phyloP scores from a whole-genome alignment of 2,797 vertebrate genomes.

The Rhabdophis nuchalis region DNA sequence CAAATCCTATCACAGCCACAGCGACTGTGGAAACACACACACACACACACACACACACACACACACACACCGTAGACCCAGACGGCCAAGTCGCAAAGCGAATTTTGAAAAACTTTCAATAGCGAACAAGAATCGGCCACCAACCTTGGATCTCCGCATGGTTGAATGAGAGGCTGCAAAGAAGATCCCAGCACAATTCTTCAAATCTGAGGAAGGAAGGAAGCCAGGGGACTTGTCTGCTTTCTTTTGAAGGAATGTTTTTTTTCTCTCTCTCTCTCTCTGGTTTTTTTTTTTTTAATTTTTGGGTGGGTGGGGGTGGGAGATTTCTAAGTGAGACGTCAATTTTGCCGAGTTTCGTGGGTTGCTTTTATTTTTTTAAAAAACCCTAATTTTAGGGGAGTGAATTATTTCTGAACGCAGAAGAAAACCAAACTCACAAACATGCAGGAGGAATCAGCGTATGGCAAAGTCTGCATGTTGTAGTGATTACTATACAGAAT shows the following conservation, averaged over 20 bases:
- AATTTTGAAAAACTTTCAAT: fast-evolving
- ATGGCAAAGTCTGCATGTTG: background rate
- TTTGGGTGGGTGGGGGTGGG: background rate
- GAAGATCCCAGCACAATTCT: slow-evolving; percentile 41
- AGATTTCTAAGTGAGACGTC: slow-evolving; percentile 22
- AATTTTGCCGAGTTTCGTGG: slow-evolving; percentile 10
- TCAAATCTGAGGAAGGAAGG: background rate
- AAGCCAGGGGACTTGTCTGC: background rate
- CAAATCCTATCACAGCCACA: background rate
- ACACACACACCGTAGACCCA: background rate
- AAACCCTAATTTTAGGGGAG: background rate
- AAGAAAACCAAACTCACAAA: background rate
- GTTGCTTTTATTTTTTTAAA: background rate
- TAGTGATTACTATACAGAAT: background rate
- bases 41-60: too few relatives aligned
- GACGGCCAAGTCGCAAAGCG: background rate
- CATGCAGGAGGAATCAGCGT: background rate
- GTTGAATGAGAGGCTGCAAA: background rate
- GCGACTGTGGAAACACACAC: fast-evolving
- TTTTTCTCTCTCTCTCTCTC: too few relatives aligned
- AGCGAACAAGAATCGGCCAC: slow-evolving; percentile 4
- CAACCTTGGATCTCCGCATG: slow-evolving; percentile 36
- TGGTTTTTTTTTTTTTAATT: background rate
- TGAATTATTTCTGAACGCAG: background rate
- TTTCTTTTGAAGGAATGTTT: background rate